phyloP scores from a whole-genome alignment of 2,888 invertebrate genomes.

The Cataglyphis albicans region DNA sequence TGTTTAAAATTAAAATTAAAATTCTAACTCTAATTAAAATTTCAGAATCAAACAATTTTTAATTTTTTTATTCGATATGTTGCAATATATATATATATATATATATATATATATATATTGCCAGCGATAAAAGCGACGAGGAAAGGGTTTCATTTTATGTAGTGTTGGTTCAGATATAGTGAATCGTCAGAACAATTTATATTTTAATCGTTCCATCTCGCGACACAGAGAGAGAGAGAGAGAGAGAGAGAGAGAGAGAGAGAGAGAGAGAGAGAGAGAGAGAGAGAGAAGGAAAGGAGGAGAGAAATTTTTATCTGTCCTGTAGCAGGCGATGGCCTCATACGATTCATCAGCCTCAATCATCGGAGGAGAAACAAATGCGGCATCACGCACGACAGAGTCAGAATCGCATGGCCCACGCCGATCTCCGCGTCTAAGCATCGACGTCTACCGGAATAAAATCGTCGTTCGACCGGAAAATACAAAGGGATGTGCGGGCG shows the following conservation, averaged over 20 bases:
- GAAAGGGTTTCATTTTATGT: constrained; percentile 25
- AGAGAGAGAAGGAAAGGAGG: neutral
- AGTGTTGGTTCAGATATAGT: neutral
- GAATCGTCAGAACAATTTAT: constrained; percentile 47
- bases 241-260: neutral
- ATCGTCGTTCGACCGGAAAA: constrained; percentile 74
- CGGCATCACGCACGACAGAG: constrained; percentile 46
- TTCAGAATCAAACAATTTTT: neutral
- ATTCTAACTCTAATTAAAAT: neutral
- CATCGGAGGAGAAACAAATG: constrained; percentile 48
- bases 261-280: no score
- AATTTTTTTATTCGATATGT: neutral
- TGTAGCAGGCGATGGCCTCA: constrained; percentile 79
- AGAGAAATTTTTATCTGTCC: constrained; percentile 78
- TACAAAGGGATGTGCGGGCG: constrained; percentile 72
- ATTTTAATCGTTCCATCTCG: constrained; percentile 43
- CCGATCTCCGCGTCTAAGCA: constrained; percentile 39
- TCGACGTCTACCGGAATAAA: constrained; percentile 60
- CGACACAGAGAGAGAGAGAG: neutral
- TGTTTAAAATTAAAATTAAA: neutral
- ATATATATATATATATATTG: neutral
- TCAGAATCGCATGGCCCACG: neutral
- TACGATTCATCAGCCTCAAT: constrained; percentile 72
- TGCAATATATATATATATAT: no score
- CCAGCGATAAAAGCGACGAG: constrained; percentile 4